Base-by-base conservation (phyloP, 2,888 invertebrate genomes). In the Drosophila koepferae region DNA sequence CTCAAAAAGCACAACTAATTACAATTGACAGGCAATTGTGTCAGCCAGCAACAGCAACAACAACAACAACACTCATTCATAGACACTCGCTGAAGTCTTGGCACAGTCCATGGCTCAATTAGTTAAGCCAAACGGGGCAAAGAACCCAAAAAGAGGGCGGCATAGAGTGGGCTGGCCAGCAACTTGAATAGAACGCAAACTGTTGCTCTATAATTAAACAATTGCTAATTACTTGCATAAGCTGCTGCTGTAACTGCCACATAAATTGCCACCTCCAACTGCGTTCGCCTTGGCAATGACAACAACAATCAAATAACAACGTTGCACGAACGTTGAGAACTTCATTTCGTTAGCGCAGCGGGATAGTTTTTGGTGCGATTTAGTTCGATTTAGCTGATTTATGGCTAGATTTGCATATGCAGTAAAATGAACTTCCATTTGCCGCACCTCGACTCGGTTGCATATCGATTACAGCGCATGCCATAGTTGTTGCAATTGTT, bases 1-100 rank as follows among this genome's bases (percentile, higher is more conserved):
- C 55, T 73, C 86, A 90, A 88, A 87, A 78, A 85, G 91, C 87
- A 86, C 79, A 91, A 91, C 91, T 89, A 89, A 90, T 82, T 89
- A 80, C 91, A 91, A 90, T 83, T 86, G 85, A 84, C 92, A 91
- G 82, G 84, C 84, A 83, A 86, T 80, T 81, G 79, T 77, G 86
- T 79, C 76, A 74, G 86, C 48, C 61, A 18, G 41, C 61, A 76
- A 58, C 72, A 71, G 16, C 48, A 76, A 36, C 59, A 74, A 48
- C 36, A 18, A 48, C 58, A 76, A 66, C 66, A 67, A n/a, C 55
- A 64, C 31, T 59, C 60, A 61, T 46, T 61, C 62, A 49, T 6
- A 53, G 18, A 65, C 59, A 28, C 28, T 28, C 28, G n/a, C 56
- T 36, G 28, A 28, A 36, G 59, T 49, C 46, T 46, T 58, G 28